Evolutionary conservation across 2,888 invertebrate species (phyloP).

Genomic region (Parnassius mnemosyne): DNA sequence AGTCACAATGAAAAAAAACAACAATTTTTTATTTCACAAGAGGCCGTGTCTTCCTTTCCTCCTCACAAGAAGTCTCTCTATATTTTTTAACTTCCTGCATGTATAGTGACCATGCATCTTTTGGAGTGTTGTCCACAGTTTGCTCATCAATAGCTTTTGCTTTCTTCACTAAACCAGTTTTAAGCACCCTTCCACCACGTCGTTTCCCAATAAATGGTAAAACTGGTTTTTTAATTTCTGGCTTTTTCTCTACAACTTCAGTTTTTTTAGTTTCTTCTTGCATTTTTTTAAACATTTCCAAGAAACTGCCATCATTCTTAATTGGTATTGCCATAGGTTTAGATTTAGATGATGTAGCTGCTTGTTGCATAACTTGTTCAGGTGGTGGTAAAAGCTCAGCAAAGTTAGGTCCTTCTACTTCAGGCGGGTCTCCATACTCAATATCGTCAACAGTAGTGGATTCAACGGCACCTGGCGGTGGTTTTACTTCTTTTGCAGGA

Average conservation of each 20-base stretch:
- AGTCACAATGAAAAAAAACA: conserved; percentile 48
- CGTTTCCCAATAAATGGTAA: conserved; percentile 86
- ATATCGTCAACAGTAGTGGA: conserved; percentile 58
- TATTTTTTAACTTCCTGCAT: conserved; percentile 96
- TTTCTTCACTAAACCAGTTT: conserved; percentile 95
- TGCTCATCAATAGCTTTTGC: conserved; percentile 84
- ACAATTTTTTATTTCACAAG: conserved; percentile 87
- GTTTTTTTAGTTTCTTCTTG: conserved; percentile 82
- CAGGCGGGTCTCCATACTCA: conserved; percentile 70
- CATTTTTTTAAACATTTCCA: conserved; percentile 96
- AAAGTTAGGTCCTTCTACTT: conserved; percentile 71
- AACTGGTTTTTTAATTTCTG: conserved; percentile 63
- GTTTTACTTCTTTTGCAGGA: conserved; percentile 62
- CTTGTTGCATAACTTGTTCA: conserved; percentile 49
- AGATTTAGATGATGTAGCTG: conserved; percentile 65
- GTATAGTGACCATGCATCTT: conserved; percentile 96
- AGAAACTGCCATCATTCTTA: conserved; percentile 94
- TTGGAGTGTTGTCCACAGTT: conserved; percentile 82
- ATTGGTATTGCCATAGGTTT: conserved; percentile 83
- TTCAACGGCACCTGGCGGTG: conserved; percentile 67
- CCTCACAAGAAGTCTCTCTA: conserved; percentile 94
- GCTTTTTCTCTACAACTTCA: conserved; percentile 59
- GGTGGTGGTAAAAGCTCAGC: conserved; percentile 57
- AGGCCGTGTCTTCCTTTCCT: conserved; percentile 93
- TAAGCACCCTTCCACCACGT: conserved; percentile 91